Evolutionary conservation across 1,140 invertebrate genomes (phyloP), one percentile per base, ranked within the genome.

Genomic region (Drosophila ogumai): DNA sequence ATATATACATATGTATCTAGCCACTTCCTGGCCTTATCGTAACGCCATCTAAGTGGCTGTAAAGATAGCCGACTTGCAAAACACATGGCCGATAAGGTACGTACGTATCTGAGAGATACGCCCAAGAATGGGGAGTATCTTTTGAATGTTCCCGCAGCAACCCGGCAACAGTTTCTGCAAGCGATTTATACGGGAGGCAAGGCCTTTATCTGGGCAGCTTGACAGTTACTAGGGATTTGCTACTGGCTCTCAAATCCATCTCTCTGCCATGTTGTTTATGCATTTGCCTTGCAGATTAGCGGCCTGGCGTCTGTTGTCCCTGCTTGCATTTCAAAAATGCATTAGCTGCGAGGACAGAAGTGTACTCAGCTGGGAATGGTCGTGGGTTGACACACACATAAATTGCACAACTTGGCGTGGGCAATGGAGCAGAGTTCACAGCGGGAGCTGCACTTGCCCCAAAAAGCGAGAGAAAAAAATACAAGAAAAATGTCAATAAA

Each of bases 201-300:
- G 46, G 32, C 36, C 58, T 65, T 75, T 73, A 82, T 86, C 82
- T 63, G 32, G 31, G 17, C 17, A 52, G 31, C 49, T 13, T 13
- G 13, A 19, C 50, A 75, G 75, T 60, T 34, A 34, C 57, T 46
- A 25, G 17, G 36, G 28, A 28, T 36, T 46, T 58, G 19, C 44
- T 31, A 31, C 69, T 59, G 81, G 60, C 40, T 56, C 34, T 28
- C 10, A 12, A n/a, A 40, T 40, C 44, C 34, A 22, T 59, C 52
- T 59, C 52, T 68, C 69, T 17, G 38, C 28, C 46, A 36, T 65
- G 65, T 77, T 85, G 81, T 81, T 82, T 82, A 59, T 82, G 79
- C 79, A 88, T 72, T 64, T 86, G 79, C 72, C 71, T 86, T 79
- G 47, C 46, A 67, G 82, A 88, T 88, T 76, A 87, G 75, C 60